Percentiles rank a stretch among this genome's conserved stretches.
Conservation (phyloP, 2,113 vertebrate genomes). For the Cebus imitator region DNA sequence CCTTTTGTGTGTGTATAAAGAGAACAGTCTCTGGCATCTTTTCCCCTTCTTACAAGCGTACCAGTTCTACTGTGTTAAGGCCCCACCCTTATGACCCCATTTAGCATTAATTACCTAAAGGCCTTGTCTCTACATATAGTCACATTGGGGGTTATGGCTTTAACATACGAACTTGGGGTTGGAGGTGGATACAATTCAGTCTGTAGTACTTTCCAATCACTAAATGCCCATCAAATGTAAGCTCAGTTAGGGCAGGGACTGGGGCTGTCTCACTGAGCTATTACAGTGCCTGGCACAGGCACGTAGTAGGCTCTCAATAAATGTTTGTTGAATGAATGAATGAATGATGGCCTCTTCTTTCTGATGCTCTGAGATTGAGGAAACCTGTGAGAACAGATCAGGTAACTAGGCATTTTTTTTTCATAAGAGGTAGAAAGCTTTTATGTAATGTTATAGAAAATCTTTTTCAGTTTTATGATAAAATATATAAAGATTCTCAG, state of each 20-base stretch:
- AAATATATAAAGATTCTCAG: neutral
- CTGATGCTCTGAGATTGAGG: neutral
- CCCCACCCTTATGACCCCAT: neutral
- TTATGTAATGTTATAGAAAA: neutral
- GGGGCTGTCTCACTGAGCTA: neutral
- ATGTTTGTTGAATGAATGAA: neutral
- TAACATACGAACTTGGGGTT: neutral
- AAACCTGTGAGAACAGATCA: neutral
- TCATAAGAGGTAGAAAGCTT: neutral
- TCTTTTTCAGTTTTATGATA: neutral
- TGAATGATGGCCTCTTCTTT: neutral
- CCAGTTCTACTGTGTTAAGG: neutral
- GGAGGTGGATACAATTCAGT: neutral
- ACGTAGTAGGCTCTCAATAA: neutral
- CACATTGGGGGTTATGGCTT: neutral
- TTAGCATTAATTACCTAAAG: neutral
- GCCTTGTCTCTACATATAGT: neutral
- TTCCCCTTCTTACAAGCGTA: neutral
- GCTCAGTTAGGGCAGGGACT: neutral
- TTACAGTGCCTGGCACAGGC: neutral
- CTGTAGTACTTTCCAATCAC: neutral
- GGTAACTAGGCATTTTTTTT: neutral
- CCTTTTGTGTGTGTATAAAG: neutral
- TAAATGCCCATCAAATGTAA: neutral
- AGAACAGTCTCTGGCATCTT: neutral